Evolutionary conservation across 2,888 invertebrate species (phyloP).

Genomic region (Lasioglossum pauxillum): DNA sequence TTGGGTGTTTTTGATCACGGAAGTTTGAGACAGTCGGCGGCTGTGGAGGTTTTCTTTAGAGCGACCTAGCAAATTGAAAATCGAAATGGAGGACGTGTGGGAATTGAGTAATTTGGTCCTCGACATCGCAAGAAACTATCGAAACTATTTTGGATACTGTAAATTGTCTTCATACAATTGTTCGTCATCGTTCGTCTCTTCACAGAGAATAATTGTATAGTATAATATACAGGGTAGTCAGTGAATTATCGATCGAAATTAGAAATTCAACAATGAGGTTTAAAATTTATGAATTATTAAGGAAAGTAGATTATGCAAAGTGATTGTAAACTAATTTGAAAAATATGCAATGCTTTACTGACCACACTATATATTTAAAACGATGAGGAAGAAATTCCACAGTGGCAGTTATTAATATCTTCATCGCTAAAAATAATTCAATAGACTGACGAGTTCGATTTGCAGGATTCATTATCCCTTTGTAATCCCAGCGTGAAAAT

Average conservation of each 20-base stretch:
- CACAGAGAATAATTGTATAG: background rate
- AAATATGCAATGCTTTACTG: background rate
- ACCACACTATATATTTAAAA: background rate
- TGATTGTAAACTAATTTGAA: too few relatives aligned
- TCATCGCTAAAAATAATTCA: background rate
- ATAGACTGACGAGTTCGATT: background rate
- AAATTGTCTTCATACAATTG: background rate
- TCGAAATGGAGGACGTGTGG: background rate
- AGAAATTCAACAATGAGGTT: background rate
- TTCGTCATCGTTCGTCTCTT: background rate
- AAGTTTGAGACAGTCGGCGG: conserved; percentile 14
- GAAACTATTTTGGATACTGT: background rate
- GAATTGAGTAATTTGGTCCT: background rate
- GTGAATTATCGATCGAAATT: background rate
- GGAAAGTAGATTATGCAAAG: background rate
- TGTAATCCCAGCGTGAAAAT: background rate
- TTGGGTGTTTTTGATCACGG: background rate
- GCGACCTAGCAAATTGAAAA: conserved; percentile 17
- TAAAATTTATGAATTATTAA: background rate
- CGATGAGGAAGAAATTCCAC: background rate
- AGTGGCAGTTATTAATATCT: background rate
- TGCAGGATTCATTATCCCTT: background rate
- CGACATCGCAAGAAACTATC: background rate
- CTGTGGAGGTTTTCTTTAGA: conserved; percentile 48
- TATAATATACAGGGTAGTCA: background rate